phyloP scores from a whole-genome alignment of 2,113 vertebrate species.

The Taxidea taxus region DNA sequence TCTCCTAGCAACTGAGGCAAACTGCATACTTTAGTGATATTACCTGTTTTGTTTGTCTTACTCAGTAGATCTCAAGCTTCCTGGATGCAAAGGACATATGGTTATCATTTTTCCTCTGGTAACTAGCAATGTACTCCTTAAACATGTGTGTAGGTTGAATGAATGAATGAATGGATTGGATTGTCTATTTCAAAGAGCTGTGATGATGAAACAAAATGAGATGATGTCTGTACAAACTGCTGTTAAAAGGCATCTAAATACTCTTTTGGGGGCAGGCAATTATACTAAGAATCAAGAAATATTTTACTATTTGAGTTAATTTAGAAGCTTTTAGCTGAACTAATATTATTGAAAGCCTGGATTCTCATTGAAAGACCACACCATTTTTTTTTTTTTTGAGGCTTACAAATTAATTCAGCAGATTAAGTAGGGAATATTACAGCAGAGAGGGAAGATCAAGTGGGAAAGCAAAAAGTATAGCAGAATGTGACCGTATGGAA shows the following conservation, averaged over 20 bases:
- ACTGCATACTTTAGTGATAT: neutral
- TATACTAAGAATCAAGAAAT: neutral
- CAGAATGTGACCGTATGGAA: neutral
- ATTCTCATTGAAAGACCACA: neutral
- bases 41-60: neutral
- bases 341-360: neutral
- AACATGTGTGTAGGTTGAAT: neutral
- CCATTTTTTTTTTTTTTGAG: neutral
- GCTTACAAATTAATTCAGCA: neutral
- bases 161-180: neutral
- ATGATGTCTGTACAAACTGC: neutral
- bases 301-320: neutral
- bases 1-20: neutral
- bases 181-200: neutral
- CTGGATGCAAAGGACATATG: neutral
- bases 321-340: neutral
- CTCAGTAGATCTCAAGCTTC: neutral
- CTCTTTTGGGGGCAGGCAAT: neutral
- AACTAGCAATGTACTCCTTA: neutral
- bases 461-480: neutral
- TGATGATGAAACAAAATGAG: neutral
- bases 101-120: neutral
- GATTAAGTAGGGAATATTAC: neutral
- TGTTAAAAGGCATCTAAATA: neutral
- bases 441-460: neutral